A percentile compares a stretch with the other conserved stretches of the same genome.
These are phyloP conservation scores for Orthosia gracilis DNA, from an alignment of 2,888 invertebrate genomes.

Conservation along the genomic window DNA sequence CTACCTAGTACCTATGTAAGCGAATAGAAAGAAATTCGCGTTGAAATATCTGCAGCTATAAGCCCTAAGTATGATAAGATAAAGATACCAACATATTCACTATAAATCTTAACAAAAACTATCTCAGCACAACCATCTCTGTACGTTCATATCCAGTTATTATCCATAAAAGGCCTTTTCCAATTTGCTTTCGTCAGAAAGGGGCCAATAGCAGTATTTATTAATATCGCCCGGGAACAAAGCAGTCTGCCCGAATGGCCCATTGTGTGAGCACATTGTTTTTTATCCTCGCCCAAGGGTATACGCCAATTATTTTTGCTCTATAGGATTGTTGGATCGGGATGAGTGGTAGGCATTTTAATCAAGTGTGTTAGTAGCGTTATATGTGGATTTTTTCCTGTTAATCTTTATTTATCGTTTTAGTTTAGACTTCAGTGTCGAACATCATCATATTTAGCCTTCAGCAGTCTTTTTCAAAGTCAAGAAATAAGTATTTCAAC, in stretches of 20 bases:
- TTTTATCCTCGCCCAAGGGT: conserved; percentile 51
- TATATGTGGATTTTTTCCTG: background rate
- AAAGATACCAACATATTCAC: background rate
- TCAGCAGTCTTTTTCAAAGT: no score
- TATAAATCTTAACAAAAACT: conserved; percentile 22
- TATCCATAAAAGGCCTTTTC: conserved; percentile 17
- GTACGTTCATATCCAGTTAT: conserved; percentile 22
- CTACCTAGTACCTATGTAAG: no score
- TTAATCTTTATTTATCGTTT: background rate
- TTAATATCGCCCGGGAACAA: conserved; percentile 49
- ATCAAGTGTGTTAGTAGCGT: conserved; percentile 5
- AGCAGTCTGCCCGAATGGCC: conserved; percentile 42
- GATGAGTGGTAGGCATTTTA: conserved; percentile 20
- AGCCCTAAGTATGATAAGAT: background rate
- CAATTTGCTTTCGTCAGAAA: conserved; percentile 45
- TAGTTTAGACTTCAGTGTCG: background rate
- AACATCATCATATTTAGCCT: no score
- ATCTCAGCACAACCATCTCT: background rate
- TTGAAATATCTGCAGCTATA: no score
- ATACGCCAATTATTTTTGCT: conserved; percentile 54
- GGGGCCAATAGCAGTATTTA: conserved; percentile 49
- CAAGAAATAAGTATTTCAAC: no score
- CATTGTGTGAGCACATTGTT: conserved; percentile 54
- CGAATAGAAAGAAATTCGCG: no score
- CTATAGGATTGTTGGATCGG: conserved; percentile 13